Percentiles rank a stretch among this genome's conserved stretches.
Evolutionary conservation across 2,113 vertebrate genomes (phyloP).

Genomic region (Erinaceus europaeus): DNA sequence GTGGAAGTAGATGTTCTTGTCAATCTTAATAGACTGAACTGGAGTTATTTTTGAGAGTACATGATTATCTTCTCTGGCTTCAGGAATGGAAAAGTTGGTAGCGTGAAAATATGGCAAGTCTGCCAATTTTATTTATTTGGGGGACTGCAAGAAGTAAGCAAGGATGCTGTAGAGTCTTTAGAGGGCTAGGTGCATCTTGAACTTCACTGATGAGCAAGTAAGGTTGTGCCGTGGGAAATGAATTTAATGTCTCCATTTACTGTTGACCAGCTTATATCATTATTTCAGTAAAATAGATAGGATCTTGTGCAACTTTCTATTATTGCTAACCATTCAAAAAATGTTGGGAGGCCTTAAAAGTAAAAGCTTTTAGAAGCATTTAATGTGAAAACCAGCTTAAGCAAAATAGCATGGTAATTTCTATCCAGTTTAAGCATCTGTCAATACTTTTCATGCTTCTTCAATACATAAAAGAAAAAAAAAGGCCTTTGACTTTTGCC

Average conservation of each 20-base stretch:
- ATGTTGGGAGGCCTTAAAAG: neutral
- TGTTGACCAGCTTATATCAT: neutral
- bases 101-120: neutral
- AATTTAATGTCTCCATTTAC: neutral
- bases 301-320: neutral
- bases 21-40: neutral
- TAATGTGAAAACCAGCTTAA: slow-evolving; percentile 42
- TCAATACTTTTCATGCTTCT: slow-evolving; percentile 49
- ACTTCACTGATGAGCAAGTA: neutral
- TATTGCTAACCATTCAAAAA: slow-evolving; percentile 7
- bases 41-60: neutral
- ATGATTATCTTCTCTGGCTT: neutral
- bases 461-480: slow-evolving; percentile 21
- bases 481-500: slow-evolving; percentile 39
- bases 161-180: neutral
- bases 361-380: slow-evolving; percentile 3
- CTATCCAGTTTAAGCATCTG: slow-evolving; percentile 31
- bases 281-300: slow-evolving; percentile 9
- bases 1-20: neutral
- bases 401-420: neutral
- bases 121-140: neutral
- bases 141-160: neutral
- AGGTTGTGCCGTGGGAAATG: neutral
- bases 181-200: neutral
- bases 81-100: neutral